A percentile compares a stretch with the other conserved stretches of the same genome.
These are phyloP conservation scores for Merodon equestris DNA, from an alignment of 2,888 invertebrate genomes.

Conservation along the genomic window DNA sequence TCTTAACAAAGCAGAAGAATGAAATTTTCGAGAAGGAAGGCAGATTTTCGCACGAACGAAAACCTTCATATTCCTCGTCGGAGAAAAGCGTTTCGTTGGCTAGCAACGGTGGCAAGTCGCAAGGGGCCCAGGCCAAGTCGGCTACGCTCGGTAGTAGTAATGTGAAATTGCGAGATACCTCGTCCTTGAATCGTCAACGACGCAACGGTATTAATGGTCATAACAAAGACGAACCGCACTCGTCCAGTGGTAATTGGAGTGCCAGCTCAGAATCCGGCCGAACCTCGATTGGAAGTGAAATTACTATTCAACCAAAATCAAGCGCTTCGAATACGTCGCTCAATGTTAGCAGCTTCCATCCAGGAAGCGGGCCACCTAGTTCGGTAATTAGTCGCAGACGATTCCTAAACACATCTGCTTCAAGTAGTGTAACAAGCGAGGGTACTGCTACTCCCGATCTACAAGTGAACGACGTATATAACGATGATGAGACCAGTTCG, in stretches of 20 bases:
- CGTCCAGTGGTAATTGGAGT: constrained; percentile 96
- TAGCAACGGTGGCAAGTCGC: constrained; percentile 79
- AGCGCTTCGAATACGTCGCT: constrained; percentile 86
- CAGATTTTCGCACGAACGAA: constrained; percentile 86
- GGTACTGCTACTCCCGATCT: constrained; percentile 91
- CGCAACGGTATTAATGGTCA: constrained; percentile 81
- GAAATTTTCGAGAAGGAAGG: constrained; percentile 82
- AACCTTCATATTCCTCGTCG: constrained; percentile 88
- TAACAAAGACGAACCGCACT: constrained; percentile 89
- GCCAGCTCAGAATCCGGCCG: constrained; percentile 94
- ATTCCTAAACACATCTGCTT: constrained; percentile 87
- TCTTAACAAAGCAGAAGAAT: constrained; percentile 82
- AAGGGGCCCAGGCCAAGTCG: constrained; percentile 74
- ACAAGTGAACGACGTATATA: constrained; percentile 83
- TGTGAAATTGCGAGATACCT: constrained; percentile 88
- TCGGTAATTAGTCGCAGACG: constrained; percentile 85
- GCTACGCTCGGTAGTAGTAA: constrained; percentile 72
- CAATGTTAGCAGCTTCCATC: constrained; percentile 80
- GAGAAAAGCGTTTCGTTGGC: constrained; percentile 83
- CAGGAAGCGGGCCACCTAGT: constrained; percentile 82
- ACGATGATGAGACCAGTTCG: constrained; percentile 93
- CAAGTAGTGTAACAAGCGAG: constrained; percentile 91
- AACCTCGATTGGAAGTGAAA: constrained; percentile 91
- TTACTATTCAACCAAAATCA: constrained; percentile 85
- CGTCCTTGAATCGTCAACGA: constrained; percentile 85